Evolutionary conservation across 2,888 invertebrate species (phyloP).

Genomic region (Melieria crassipennis): DNA sequence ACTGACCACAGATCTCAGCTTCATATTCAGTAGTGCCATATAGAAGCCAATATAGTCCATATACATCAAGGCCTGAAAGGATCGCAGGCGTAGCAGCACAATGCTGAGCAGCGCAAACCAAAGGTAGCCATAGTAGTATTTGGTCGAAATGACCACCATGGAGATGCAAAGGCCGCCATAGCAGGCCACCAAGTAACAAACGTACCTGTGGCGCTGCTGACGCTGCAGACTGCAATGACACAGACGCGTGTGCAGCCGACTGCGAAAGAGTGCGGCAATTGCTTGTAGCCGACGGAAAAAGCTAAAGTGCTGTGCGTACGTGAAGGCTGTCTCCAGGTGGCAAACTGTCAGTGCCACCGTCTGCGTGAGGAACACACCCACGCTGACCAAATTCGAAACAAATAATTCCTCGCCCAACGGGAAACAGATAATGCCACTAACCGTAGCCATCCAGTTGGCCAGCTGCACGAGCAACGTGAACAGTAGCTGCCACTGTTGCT

Average conservation of each 20-base stretch:
- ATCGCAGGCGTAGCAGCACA: slow-evolving; percentile 38
- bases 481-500: slow-evolving; percentile 44
- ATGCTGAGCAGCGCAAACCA: slow-evolving; percentile 37
- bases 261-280: slow-evolving; percentile 37
- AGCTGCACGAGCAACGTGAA: slow-evolving; percentile 45
- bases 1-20: slow-evolving; percentile 44
- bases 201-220: slow-evolving; percentile 36
- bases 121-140: slow-evolving; percentile 38
- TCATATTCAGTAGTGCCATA: slow-evolving; percentile 43
- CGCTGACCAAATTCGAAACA: slow-evolving; percentile 49
- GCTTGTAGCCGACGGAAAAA: slow-evolving; percentile 44
- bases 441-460: slow-evolving; percentile 38
- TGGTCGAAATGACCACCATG: slow-evolving; percentile 21
- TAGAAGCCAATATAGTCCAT: slow-evolving; percentile 45
- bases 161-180: slow-evolving; percentile 34
- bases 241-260: slow-evolving; percentile 34
- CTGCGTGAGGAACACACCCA: slow-evolving; percentile 48
- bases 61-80: slow-evolving; percentile 36
- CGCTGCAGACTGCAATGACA: slow-evolving; percentile 25
- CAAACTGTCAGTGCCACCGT: slow-evolving; percentile 46
- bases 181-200: not conserved
- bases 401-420: slow-evolving; percentile 38
- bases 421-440: slow-evolving; percentile 38
- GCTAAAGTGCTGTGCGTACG: slow-evolving; percentile 44
- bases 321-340: slow-evolving; percentile 47